Percentiles rank a stretch among this genome's conserved stretches.
Conservation (phyloP, 1,140 invertebrate genomes). For the Listronotus bonariensis region DNA sequence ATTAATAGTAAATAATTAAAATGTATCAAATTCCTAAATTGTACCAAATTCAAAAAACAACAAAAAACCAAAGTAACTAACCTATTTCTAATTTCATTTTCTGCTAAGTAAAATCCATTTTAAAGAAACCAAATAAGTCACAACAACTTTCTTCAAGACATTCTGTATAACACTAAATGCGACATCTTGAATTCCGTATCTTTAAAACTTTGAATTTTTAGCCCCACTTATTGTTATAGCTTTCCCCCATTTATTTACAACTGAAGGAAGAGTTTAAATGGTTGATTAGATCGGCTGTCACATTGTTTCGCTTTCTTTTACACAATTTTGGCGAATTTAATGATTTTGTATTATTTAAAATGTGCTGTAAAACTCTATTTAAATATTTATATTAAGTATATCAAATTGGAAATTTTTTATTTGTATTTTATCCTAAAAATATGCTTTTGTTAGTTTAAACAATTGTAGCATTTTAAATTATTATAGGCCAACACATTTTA, state of each 20-base stretch:
- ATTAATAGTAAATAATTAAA: no score
- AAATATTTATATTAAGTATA: no score
- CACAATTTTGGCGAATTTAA: slow-evolving; percentile 21
- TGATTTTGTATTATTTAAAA: not conserved
- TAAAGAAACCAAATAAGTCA: slow-evolving; percentile 1
- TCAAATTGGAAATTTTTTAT: no score
- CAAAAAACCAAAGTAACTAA: no score
- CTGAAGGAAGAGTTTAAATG: slow-evolving; percentile 25
- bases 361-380: not conserved
- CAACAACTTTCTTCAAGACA: slow-evolving; percentile 12
- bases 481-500: no score
- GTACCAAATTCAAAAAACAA: no score
- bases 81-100: not conserved
- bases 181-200: slow-evolving; percentile 21
- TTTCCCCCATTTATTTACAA: slow-evolving; percentile 15
- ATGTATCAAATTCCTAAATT: not conserved
- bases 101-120: slow-evolving; percentile 22
- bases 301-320: slow-evolving; percentile 21
- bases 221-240: slow-evolving; percentile 10
- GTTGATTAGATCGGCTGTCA: slow-evolving; percentile 20
- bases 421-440: no score
- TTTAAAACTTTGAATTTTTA: slow-evolving; percentile 21
- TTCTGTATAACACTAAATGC: slow-evolving; percentile 8
- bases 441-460: no score
- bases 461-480: no score